phyloP scores from a whole-genome alignment of 2,113 vertebrate genomes.

The Eptesicus fuscus region DNA sequence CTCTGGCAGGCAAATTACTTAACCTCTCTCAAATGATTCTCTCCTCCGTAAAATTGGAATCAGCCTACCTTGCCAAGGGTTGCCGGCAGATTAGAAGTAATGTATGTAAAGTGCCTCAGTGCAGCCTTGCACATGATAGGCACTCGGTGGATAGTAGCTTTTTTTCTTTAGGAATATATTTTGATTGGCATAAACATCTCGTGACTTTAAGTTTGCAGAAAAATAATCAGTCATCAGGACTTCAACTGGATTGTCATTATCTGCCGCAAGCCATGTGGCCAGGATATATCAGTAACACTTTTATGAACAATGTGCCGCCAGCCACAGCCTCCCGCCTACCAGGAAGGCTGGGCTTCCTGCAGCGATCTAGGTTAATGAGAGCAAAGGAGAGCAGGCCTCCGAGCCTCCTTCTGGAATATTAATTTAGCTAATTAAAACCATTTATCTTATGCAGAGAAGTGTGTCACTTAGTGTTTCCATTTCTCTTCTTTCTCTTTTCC shows the following conservation, averaged over 20 bases:
- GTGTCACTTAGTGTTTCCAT: neutral
- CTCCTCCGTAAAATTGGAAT: conserved; percentile 64
- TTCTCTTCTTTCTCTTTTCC: neutral
- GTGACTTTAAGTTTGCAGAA: conserved; percentile 8
- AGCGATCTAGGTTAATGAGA: neutral
- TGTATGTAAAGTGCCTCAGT: conserved; percentile 50
- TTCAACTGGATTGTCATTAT: conserved; percentile 15
- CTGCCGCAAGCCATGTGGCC: neutral
- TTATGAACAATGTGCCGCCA: neutral
- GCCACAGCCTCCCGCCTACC: neutral
- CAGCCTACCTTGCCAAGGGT: conserved; percentile 55
- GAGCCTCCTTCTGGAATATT: neutral
- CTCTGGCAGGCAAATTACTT: conserved; percentile 50
- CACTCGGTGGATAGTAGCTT: neutral
- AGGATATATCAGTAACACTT: neutral
- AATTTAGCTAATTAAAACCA: conserved; percentile 19
- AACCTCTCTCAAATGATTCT: conserved; percentile 65
- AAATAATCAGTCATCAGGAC: conserved; percentile 27
- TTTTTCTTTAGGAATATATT: conserved; percentile 2
- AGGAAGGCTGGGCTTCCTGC: neutral
- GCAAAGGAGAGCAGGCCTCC: neutral
- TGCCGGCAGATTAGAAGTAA: conserved; percentile 39
- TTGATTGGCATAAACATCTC: conserved; percentile 16
- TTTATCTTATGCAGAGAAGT: neutral
- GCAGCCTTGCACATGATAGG: neutral